phyloP scores from a whole-genome alignment of 1,140 invertebrate genomes.

The Pentalonia nigronervosa region DNA sequence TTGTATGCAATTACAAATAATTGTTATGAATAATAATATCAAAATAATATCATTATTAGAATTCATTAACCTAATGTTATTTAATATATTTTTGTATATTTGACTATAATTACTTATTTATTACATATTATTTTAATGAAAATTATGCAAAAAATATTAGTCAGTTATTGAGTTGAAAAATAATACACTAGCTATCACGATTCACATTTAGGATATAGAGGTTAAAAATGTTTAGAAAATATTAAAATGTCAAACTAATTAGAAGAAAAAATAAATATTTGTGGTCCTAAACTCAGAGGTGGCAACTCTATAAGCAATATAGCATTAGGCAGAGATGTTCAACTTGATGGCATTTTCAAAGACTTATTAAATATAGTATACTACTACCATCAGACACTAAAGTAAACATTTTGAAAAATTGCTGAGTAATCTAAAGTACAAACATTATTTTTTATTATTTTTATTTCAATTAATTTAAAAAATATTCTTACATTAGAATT shows the following conservation, averaged over 20 bases:
- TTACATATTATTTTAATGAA: too few species aligned
- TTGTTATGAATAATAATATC: neutral
- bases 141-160: too few species aligned
- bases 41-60: too few species aligned
- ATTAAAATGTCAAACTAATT: neutral
- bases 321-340: too few species aligned
- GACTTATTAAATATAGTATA: neutral
- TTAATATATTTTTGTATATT: neutral
- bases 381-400: constrained; percentile 65
- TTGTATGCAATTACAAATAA: neutral
- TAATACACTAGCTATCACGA: neutral
- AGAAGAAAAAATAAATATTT: neutral
- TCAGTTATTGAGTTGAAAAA: neutral
- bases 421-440: constrained; percentile 72
- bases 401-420: constrained; percentile 90
- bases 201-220: neutral
- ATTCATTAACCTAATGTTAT: neutral
- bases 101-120: too few species aligned
- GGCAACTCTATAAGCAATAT: neutral
- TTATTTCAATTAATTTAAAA: neutral
- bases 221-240: neutral
- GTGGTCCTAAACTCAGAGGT: neutral
- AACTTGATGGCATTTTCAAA: too few species aligned
- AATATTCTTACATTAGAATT: constrained; percentile 70
- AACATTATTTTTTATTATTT: constrained; percentile 7